Evolutionary conservation across 2,888 invertebrate species (phyloP), one percentile per base, ranked within the genome.

Genomic region (Malacosoma neustria): DNA sequence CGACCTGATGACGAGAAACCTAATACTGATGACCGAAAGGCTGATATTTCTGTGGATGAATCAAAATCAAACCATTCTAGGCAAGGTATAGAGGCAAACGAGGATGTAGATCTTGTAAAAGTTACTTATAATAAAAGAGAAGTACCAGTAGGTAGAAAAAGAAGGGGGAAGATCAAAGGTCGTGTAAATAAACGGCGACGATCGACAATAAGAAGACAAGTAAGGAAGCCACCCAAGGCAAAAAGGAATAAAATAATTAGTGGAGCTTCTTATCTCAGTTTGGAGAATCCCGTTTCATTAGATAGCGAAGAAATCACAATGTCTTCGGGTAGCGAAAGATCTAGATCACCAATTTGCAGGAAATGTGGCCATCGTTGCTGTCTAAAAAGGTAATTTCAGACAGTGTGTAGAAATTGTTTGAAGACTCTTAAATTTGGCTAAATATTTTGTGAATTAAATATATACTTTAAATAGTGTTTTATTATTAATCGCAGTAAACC

Each of bases 301-400:
- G n/a, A n/a, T n/a, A n/a, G n/a, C n/a, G n/a, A n/a, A n/a, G n/a
- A n/a, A n/a, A n/a, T n/a, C n/a, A n/a, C n/a, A n/a, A 22, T 60
- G 3, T 68, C 71, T 2, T 55, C 62, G 3, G 34, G 30, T 7
- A 55, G 40, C 3, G n/a, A 11, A 12, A 41, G 48, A 1, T 52
- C 49, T 4, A 40, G 43, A 9, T 41, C 43, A 1, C 46, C 45
- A 1, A 41, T 42, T 1, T 75, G 73, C 41, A 40, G 43, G 15
- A 54, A 61, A 38, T 79, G 79, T 40, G 70, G 74, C 11, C 71
- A 72, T 40, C 68, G 67, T 2, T 68, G 69, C 47, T 71, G 71
- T 40, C 57, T 57, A 37, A 57, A 68, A 70, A 75, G 77, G 76
- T 79, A 34, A 38, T 44, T 39, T 38, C 0, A 22, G 22, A 22